Evolutionary conservation across 2,888 invertebrate genomes (phyloP).

Genomic region (Aleiodes leptofemur): DNA sequence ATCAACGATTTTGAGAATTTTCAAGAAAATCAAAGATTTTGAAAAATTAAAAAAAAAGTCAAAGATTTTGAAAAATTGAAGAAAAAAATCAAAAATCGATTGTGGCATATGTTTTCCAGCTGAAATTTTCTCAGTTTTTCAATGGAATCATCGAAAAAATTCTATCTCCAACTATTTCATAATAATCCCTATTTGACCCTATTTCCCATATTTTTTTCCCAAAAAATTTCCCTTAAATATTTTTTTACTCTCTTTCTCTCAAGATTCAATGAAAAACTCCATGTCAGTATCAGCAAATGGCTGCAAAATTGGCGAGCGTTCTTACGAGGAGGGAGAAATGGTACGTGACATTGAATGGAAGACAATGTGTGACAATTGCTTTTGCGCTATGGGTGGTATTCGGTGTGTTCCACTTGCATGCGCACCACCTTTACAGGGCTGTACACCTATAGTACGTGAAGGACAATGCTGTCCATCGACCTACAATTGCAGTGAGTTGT

Average conservation of each 20-base stretch:
- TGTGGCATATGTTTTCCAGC: too few relatives aligned
- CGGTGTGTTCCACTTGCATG: slow-evolving; percentile 87
- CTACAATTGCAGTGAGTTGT: slow-evolving; percentile 85
- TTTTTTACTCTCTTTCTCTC: slow-evolving; percentile 19
- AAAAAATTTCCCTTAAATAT: slow-evolving; percentile 16
- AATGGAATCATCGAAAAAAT: too few relatives aligned
- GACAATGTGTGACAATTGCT: slow-evolving; percentile 86
- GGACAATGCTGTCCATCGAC: slow-evolving; percentile 91
- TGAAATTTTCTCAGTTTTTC: too few relatives aligned
- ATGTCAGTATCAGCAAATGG: slow-evolving; percentile 71
- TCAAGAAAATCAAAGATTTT: too few relatives aligned
- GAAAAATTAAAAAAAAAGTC: too few relatives aligned
- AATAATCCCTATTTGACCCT: too few relatives aligned
- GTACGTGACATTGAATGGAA: slow-evolving; percentile 78
- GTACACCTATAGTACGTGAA: slow-evolving; percentile 83
- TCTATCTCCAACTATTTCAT: too few relatives aligned
- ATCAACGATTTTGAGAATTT: too few relatives aligned
- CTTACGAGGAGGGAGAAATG: slow-evolving; percentile 84
- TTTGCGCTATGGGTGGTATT: slow-evolving; percentile 85
- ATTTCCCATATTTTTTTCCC: too few relatives aligned
- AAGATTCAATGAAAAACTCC: slow-evolving; percentile 15
- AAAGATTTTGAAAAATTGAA: too few relatives aligned
- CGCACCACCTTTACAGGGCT: slow-evolving; percentile 85
- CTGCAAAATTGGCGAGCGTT: slow-evolving; percentile 80
- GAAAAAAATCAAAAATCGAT: too few relatives aligned